Evolutionary conservation across 2,888 invertebrate genomes (phyloP).

Genomic region (Graphium colonna): DNA sequence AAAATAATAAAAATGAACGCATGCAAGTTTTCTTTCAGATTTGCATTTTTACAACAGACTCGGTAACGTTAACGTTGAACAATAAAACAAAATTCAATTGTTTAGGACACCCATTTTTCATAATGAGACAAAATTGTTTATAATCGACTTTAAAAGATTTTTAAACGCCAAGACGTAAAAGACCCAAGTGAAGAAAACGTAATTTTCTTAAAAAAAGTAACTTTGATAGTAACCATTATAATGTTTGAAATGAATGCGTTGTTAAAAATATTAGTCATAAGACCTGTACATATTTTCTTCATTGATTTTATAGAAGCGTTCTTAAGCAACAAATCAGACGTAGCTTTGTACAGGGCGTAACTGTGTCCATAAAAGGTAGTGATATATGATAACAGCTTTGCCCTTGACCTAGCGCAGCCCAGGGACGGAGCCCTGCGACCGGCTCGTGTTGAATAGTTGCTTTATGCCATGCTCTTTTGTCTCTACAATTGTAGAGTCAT

Average conservation of each 20-base stretch:
- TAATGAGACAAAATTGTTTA: too few relatives aligned
- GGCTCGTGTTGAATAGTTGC: background rate
- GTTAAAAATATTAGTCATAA: background rate
- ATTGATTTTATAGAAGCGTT: background rate
- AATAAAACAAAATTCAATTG: too few relatives aligned
- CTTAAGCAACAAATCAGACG: background rate
- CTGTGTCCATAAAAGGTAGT: slow-evolving; percentile 20
- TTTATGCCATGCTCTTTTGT: background rate
- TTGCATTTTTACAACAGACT: too few relatives aligned
- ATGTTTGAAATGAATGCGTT: too few relatives aligned
- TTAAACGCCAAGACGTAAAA: too few relatives aligned
- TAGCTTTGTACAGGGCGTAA: slow-evolving; percentile 11
- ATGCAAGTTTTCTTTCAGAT: too few relatives aligned
- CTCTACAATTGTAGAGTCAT: background rate
- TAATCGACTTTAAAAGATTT: too few relatives aligned
- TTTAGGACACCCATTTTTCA: too few relatives aligned
- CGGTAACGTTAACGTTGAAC: too few relatives aligned
- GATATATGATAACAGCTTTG: slow-evolving; percentile 22
- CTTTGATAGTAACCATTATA: too few relatives aligned
- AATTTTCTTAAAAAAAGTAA: background rate
- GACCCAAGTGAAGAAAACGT: too few relatives aligned
- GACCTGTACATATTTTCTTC: background rate
- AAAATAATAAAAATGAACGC: too few relatives aligned
- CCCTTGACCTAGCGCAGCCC: slow-evolving; percentile 19
- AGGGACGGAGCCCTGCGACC: slow-evolving; percentile 15